Conservation (phyloP, 2,113 vertebrate genomes). For the Nerophis ophidion region DNA sequence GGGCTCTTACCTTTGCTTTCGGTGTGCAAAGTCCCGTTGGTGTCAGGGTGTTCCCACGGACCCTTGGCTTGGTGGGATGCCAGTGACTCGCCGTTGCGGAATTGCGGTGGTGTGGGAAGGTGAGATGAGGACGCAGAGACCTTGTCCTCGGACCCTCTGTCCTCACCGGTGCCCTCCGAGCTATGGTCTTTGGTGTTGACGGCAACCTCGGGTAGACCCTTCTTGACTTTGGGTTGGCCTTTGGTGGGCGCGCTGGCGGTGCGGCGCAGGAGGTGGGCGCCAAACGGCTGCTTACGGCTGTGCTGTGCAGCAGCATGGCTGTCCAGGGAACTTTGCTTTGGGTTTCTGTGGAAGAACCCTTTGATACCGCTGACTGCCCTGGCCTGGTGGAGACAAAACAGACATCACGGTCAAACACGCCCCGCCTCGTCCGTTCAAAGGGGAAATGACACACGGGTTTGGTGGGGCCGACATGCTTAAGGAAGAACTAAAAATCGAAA, state of each 20-base stretch:
- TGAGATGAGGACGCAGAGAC: constrained; percentile 61
- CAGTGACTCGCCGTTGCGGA: constrained; percentile 67
- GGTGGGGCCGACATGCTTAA: constrained; percentile 34
- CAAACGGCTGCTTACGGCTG: constrained; percentile 86
- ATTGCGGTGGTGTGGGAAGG: constrained; percentile 53
- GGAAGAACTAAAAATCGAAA: not conserved
- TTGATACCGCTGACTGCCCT: constrained; percentile 91
- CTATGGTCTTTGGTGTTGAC: constrained; percentile 82
- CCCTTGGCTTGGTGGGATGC: constrained; percentile 44
- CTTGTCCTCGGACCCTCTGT: constrained; percentile 66
- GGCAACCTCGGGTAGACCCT: constrained; percentile 84
- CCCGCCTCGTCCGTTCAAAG: not conserved
- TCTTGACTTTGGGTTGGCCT: constrained; percentile 84
- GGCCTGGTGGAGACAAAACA: constrained; percentile 75
- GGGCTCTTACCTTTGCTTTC: constrained; percentile 88
- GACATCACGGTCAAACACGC: constrained; percentile 22
- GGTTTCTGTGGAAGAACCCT: constrained; percentile 95
- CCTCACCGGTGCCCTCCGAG: constrained; percentile 78
- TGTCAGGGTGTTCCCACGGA: constrained; percentile 56
- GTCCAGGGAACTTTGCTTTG: constrained; percentile 97
- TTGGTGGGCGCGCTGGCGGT: constrained; percentile 95
- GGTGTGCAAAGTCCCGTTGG: constrained; percentile 68
- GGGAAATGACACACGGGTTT: not conserved
- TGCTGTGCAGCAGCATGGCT: constrained; percentile 95
- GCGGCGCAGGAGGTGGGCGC: constrained; percentile 86